These are phyloP conservation scores for Venusia cambrica DNA, from an alignment of 2,888 invertebrate species.

Conservation along the genomic window DNA sequence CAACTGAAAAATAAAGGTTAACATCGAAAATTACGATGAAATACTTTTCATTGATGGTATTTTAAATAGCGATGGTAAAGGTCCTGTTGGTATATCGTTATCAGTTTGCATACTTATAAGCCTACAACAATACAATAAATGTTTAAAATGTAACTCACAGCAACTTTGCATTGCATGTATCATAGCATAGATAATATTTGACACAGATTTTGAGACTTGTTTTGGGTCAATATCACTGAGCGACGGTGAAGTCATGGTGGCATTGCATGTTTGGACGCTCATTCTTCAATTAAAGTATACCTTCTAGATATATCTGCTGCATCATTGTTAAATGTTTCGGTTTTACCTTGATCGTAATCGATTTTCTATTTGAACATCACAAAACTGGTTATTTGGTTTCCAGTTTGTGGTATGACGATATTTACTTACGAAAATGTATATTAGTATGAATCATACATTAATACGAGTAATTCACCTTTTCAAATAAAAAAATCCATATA, in stretches of 20 bases:
- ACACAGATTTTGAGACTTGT: conserved; percentile 13
- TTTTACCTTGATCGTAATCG: conserved; percentile 23
- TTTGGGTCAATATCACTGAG: conserved; percentile 24
- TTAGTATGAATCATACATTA: conserved; percentile 9
- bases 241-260: conserved; percentile 23
- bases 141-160: no score
- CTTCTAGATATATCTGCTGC: conserved; percentile 15
- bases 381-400: conserved; percentile 13
- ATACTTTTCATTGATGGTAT: no score
- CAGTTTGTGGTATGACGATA: conserved; percentile 6
- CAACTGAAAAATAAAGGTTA: no score
- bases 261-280: conserved; percentile 21
- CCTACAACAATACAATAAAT: no score
- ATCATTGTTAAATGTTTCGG: conserved; percentile 20
- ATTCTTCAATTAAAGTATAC: conserved; percentile 15
- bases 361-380: conserved; percentile 21
- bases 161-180: no score
- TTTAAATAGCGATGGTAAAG: no score
- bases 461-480: no score
- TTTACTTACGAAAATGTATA: no score
- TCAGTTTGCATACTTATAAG: no score
- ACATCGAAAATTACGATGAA: no score
- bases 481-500: no score
- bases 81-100: no score
- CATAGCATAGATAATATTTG: conserved; percentile 9